Evolutionary conservation across 1,140 invertebrate species (phyloP).

Genomic region (Heliconius nattereri): DNA sequence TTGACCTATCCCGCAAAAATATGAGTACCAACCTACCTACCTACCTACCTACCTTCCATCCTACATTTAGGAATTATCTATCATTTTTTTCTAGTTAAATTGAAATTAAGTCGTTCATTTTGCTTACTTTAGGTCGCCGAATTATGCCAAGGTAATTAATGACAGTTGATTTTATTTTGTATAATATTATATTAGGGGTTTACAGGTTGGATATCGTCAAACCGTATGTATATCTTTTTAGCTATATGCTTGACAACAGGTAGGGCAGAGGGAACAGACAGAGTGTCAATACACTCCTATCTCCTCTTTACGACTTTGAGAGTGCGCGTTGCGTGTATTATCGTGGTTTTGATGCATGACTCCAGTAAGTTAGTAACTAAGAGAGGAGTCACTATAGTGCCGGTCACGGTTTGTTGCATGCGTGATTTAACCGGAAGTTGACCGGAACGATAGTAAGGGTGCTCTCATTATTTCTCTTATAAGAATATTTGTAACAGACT

Average conservation of each 20-base stretch:
- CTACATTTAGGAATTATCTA: not conserved
- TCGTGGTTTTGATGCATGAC: too few species aligned
- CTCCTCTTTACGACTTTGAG: not conserved
- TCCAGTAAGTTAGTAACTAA: too few species aligned
- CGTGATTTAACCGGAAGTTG: too few species aligned
- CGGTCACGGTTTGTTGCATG: too few species aligned
- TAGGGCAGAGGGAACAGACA: not conserved
- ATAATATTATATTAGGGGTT: not conserved
- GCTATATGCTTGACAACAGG: not conserved
- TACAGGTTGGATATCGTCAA: not conserved
- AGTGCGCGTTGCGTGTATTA: too few species aligned
- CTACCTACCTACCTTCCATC: too few species aligned
- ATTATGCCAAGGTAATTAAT: not conserved
- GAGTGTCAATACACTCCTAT: not conserved
- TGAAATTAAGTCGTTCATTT: not conserved
- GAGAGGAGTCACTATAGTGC: too few species aligned
- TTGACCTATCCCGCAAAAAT: constrained; percentile 24
- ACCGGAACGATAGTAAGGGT: too few species aligned
- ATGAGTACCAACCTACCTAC: not conserved
- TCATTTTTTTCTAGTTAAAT: not conserved
- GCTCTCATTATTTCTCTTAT: not conserved
- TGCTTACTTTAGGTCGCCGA: not conserved
- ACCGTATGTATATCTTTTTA: too few species aligned
- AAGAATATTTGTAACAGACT: too few species aligned
- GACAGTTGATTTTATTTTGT: not conserved